Evolutionary conservation across 2,113 vertebrate genomes (phyloP), one percentile per base, ranked within the genome.

Genomic region (Sinocyclocheilus anophthalmus): DNA sequence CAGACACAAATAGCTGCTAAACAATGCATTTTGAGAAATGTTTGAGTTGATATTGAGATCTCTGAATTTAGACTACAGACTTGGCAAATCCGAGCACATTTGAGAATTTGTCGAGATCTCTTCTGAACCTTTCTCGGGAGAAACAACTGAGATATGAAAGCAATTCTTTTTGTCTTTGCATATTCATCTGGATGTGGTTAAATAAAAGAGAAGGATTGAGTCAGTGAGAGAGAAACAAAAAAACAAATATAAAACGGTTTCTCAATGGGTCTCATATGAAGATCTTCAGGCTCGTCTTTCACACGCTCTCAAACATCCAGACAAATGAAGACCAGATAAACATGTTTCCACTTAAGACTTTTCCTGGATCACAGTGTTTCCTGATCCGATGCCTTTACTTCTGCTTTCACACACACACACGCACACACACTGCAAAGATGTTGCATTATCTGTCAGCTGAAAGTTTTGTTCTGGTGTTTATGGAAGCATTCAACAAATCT

Each of bases 321-420:
- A 76, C 67, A 50, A 63, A 65, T 76, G n/a, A 50, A 82, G 76
- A 45, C 80, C 86, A 87, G 61, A 83, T 33, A 1, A 53, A 24
- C 61, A 77, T 87, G 81, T 75, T 87, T 87, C 86, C 65, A 78
- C 59, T 87, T 87, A 48, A 63, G 33, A 59, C 61, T 70, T 39
- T 77, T 75, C 83, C n/a, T 76, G 83, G 75, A 65, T 81, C 78
- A 39, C 18, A 57, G 50, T 1, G n/a, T 85, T 77, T 77, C 76
- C 48, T 78, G 48, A 69, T 75, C 48, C 30, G 18, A 18, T 26
- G 26, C 42, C 20, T 61, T 37, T 13, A 45, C 22, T 85, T 84
- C 61, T 57, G 16, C 90, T 85, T 91, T 2, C 20, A 26, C 10
- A 83, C 70, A 39, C 79, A 82, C 70, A 70, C 88, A 88, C 12